Base-by-base conservation (phyloP, 2,113 vertebrate genomes). In the Ceyx melanurus region DNA sequence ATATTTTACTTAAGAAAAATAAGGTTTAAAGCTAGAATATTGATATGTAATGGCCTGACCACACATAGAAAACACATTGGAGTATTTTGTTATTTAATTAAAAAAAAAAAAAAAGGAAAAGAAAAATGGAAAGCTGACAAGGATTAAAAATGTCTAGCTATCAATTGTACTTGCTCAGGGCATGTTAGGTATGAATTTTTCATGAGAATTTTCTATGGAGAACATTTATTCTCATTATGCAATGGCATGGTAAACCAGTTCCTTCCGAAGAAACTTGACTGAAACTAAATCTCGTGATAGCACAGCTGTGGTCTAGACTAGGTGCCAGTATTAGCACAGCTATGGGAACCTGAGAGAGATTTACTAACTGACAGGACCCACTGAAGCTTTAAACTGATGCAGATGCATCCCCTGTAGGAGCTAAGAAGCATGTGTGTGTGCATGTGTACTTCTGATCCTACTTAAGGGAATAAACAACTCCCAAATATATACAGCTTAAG, bases 241-340 rank as follows among this genome's bases (percentile, higher is more conserved):
- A 93, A 48, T 33, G 61, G 65, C 72, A 92, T 1, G 28, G 91
- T 94, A 88, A 95, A 96, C n/a, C 48, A 74, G 75, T 75, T 92
- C 82, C 89, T 94, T 90, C 83, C 19, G 9, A 94, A 94, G 76
- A 86, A 96, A 89, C 46, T 51, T 88, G 31, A 71, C 35, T 92
- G 87, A 91, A 96, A 93, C 75, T 64, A 71, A 86, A 96, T 93
- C 89, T 80, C 82, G 76, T 80, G 82, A 94, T 64, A 92, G 82
- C 67, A 89, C 85, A 87, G 54, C 46, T 92, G 92, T 88, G 82
- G 89, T 91, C 89, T 77, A 82, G 82, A 83, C 68, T 82, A 23
- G 56, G 67, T 96, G 89, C 87, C 87, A 86, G 42, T 66, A 86
- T 77, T 91, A 92, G 87, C 78, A 91, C 86, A 89, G 23, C 64